phyloP scores from a whole-genome alignment of 2,113 vertebrate species.

The Semicossyphus pulcher region DNA sequence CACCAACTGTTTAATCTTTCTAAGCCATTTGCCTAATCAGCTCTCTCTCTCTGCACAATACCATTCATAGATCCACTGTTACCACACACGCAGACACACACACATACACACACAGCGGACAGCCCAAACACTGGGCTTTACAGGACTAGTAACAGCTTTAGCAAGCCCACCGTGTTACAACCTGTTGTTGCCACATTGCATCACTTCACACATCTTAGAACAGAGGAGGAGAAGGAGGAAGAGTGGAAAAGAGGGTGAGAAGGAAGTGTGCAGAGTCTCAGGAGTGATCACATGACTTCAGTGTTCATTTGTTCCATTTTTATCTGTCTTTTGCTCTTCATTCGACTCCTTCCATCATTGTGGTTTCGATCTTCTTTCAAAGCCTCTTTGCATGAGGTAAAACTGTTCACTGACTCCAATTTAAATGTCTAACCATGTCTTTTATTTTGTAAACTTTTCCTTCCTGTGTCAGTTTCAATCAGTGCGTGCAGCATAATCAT shows the following conservation, averaged over 20 bases:
- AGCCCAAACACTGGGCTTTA: conserved; percentile 25
- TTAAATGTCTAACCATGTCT: too few species aligned
- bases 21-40: conserved; percentile 72
- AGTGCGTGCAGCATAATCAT: too few species aligned
- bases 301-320: conserved; percentile 56
- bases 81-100: conserved; percentile 1
- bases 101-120: neutral
- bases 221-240: conserved; percentile 12
- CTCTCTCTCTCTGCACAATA: conserved; percentile 54
- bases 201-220: conserved; percentile 71
- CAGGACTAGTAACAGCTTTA: conserved; percentile 55
- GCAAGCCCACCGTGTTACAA: conserved; percentile 64
- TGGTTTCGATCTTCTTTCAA: conserved; percentile 39
- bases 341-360: conserved; percentile 6
- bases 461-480: neutral
- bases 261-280: conserved; percentile 43
- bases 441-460: neutral
- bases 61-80: conserved; percentile 47
- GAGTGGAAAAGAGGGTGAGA: conserved; percentile 25
- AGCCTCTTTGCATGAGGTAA: neutral
- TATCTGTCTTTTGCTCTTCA: conserved; percentile 30
- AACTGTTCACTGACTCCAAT: neutral
- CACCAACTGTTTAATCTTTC: conserved; percentile 60
- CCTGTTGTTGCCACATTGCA: conserved; percentile 77
- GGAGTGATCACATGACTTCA: conserved; percentile 56